phyloP scores from a whole-genome alignment of 1,140 invertebrate species.

The Maconellicoccus hirsutus region DNA sequence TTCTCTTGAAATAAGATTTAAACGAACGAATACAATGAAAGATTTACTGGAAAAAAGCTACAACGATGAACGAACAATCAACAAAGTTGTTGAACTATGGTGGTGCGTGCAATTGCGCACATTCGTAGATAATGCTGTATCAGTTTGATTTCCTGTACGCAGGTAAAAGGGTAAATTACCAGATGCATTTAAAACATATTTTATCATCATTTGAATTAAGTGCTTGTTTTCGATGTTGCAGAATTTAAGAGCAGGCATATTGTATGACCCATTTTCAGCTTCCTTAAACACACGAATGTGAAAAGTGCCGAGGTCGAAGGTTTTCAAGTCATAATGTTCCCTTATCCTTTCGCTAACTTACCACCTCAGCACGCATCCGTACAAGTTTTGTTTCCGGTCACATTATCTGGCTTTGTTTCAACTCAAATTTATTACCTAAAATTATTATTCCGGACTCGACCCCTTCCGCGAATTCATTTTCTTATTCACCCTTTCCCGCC shows the following conservation, averaged over 20 bases:
- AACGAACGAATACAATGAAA: no score
- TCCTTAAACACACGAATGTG: conserved; percentile 3
- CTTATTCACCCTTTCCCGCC: background rate
- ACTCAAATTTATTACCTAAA: background rate
- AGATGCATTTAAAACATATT: background rate
- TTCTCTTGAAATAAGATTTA: no score
- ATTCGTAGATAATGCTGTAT: no score
- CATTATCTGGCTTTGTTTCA: conserved; percentile 9
- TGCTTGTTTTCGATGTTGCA: background rate
- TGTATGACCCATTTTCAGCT: background rate
- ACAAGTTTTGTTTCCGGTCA: conserved; percentile 3
- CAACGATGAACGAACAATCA: no score
- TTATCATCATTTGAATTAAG: background rate
- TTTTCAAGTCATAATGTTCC: conserved; percentile 1
- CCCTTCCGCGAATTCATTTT: conserved; percentile 7
- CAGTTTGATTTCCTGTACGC: no score
- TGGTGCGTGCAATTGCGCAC: no score
- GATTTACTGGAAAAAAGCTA: no score
- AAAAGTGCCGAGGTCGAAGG: background rate
- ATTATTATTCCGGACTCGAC: background rate
- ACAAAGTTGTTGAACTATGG: no score
- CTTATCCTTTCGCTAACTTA: conserved; percentile 3
- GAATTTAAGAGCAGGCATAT: background rate
- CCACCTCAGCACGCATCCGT: conserved; percentile 1
- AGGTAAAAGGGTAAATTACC: no score